Conservation (phyloP, 2,113 vertebrate species). For the Lophius piscatorius region DNA sequence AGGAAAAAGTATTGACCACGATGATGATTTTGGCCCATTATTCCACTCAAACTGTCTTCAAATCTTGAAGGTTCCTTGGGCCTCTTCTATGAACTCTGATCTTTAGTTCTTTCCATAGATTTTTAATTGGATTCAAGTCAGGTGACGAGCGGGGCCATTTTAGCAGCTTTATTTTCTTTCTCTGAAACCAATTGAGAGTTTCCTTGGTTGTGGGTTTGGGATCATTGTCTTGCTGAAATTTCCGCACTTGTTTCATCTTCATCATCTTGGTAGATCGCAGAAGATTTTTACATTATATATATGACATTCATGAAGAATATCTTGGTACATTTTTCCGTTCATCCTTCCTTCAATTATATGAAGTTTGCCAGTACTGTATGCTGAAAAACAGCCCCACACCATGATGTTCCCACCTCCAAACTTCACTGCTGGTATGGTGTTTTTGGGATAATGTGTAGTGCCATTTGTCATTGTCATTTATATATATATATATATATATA, state of each 20-base stretch:
- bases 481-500: no score
- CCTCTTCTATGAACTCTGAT: constrained; percentile 8
- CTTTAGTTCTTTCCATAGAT: constrained; percentile 9
- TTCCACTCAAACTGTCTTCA: constrained; percentile 2
- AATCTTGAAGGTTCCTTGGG: background rate
- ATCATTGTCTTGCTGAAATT: no score
- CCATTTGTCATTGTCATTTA: no score
- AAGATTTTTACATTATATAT: no score
- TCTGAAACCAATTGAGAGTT: no score
- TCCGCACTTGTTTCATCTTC: no score
- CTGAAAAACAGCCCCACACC: constrained; percentile 2
- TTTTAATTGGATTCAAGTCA: constrained; percentile 7
- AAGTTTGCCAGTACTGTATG: background rate
- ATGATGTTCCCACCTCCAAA: background rate
- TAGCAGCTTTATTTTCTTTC: constrained; percentile 13
- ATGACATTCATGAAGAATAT: background rate
- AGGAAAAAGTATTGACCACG: background rate
- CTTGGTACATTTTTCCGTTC: background rate
- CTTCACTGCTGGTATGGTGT: no score
- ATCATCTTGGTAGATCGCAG: no score
- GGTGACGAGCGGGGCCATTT: constrained; percentile 12
- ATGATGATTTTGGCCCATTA: constrained; percentile 5
- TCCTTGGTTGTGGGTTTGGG: no score
- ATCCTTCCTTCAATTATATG: no score
- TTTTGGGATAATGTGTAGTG: no score